Percentiles rank a stretch among this genome's conserved stretches.
These are phyloP conservation scores for Sebastes iracundus DNA, from an alignment of 2,797 vertebrate genomes.

Conservation along the genomic window DNA sequence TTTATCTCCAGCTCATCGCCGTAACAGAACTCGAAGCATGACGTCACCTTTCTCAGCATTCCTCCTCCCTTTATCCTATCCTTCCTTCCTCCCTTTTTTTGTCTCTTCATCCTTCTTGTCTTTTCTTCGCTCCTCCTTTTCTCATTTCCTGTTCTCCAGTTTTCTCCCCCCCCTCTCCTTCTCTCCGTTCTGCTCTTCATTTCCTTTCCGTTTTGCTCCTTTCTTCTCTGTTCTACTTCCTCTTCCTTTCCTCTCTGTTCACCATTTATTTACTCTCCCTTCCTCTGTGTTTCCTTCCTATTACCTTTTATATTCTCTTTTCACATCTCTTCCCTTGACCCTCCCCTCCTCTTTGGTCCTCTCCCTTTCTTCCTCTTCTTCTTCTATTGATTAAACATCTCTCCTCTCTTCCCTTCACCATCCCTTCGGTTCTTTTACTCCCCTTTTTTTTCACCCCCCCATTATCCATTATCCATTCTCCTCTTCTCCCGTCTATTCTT, in stretches of 20 bases:
- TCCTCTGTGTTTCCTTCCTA: background rate
- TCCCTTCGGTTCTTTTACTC: background rate
- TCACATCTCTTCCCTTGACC: background rate
- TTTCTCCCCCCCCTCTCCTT: too few relatives aligned
- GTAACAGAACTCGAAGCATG: background rate
- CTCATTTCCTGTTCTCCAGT: slow-evolving; percentile 14
- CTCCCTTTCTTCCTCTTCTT: background rate
- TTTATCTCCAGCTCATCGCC: slow-evolving; percentile 17
- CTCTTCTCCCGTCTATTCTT: background rate
- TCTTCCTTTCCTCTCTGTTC: background rate
- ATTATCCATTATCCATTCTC: background rate
- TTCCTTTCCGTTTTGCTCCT: background rate
- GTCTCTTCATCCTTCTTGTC: background rate
- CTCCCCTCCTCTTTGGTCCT: background rate
- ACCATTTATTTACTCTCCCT: background rate
- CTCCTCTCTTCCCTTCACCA: background rate
- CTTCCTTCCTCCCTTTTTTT: background rate
- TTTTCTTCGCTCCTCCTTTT: background rate
- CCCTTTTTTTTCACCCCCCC: background rate
- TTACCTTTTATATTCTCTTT: background rate
- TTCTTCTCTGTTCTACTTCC: background rate
- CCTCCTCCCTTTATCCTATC: background rate
- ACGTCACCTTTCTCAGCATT: background rate
- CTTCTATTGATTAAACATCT: background rate
- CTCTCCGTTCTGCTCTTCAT: background rate